These are phyloP conservation scores for Phyllotis vaccarum DNA, from an alignment of 2,797 vertebrate genomes.

Conservation along the genomic window DNA sequence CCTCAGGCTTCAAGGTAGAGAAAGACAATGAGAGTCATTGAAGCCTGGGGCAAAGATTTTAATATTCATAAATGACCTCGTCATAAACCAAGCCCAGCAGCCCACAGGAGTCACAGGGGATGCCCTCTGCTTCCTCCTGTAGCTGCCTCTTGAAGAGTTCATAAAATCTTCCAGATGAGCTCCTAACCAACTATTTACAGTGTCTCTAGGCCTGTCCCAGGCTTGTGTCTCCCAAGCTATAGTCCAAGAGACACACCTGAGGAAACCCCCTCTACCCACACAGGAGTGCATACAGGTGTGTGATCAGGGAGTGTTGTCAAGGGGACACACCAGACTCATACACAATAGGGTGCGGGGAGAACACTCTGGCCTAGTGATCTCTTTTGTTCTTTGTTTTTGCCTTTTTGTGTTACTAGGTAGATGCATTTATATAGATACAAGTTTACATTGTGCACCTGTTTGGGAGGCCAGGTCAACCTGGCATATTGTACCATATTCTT, in stretches of 20 bases:
- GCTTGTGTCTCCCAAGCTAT: background rate
- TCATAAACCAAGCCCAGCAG: conserved; percentile 52
- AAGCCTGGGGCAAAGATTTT: conserved; percentile 76
- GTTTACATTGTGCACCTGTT: background rate
- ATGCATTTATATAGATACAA: background rate
- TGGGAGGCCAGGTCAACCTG: background rate
- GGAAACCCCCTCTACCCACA: background rate
- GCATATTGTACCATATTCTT: background rate
- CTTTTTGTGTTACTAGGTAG: background rate
- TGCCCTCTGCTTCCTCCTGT: background rate
- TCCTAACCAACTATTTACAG: background rate
- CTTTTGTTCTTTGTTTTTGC: no score
- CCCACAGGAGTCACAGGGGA: background rate
- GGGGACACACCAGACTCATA: background rate
- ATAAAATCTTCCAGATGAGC: background rate
- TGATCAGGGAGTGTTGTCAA: background rate
- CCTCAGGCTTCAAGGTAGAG: conserved; percentile 77
- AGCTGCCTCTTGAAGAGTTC: background rate
- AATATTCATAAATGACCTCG: conserved; percentile 80
- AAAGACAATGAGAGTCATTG: conserved; percentile 64
- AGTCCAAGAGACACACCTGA: background rate
- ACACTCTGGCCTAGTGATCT: background rate
- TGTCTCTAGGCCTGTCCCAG: background rate
- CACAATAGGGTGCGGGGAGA: background rate
- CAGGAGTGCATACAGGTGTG: background rate